Conservation (phyloP, 1,140 invertebrate genomes). For the Nasonia giraulti region DNA sequence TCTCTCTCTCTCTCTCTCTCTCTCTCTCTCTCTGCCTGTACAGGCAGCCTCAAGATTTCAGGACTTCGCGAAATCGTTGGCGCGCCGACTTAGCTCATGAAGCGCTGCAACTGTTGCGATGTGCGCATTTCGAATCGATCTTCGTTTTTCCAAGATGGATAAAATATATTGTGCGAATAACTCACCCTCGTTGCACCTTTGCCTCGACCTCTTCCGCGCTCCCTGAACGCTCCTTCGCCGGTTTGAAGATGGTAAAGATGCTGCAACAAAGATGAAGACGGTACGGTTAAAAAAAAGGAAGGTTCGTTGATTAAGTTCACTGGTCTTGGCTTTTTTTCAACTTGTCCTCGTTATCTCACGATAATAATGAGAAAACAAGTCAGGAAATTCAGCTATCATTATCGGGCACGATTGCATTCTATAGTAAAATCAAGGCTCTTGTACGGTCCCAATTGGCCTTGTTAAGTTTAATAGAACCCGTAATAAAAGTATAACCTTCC, state of each 20-base stretch:
- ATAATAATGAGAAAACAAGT: slow-evolving; percentile 44
- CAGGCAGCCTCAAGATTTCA: slow-evolving; percentile 61
- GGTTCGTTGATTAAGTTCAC: not conserved
- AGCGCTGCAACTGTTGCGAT: no score
- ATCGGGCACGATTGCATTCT: slow-evolving; percentile 60
- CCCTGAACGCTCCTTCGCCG: slow-evolving; percentile 70
- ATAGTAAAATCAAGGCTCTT: slow-evolving; percentile 70
- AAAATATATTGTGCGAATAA: not conserved
- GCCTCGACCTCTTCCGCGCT: slow-evolving; percentile 71
- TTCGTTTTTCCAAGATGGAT: no score
- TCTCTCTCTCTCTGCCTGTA: slow-evolving; percentile 40
- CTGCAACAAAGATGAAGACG: slow-evolving; percentile 64
- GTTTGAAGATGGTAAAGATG: slow-evolving; percentile 73
- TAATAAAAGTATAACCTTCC: slow-evolving; percentile 67
- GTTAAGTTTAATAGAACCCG: slow-evolving; percentile 71
- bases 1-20: no score
- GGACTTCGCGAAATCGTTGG: not conserved
- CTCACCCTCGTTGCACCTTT: slow-evolving; percentile 73
- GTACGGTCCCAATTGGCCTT: slow-evolving; percentile 70
- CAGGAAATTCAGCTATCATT: slow-evolving; percentile 57
- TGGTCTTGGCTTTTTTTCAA: not conserved
- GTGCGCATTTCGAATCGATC: no score
- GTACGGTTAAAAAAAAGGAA: not conserved
- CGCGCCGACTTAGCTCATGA: no score
- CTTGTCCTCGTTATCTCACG: slow-evolving; percentile 19